A percentile compares a stretch with the other conserved stretches of the same genome.
Conservation (phyloP, 1,140 invertebrate species). For the Diachasmimorpha longicaudata region DNA sequence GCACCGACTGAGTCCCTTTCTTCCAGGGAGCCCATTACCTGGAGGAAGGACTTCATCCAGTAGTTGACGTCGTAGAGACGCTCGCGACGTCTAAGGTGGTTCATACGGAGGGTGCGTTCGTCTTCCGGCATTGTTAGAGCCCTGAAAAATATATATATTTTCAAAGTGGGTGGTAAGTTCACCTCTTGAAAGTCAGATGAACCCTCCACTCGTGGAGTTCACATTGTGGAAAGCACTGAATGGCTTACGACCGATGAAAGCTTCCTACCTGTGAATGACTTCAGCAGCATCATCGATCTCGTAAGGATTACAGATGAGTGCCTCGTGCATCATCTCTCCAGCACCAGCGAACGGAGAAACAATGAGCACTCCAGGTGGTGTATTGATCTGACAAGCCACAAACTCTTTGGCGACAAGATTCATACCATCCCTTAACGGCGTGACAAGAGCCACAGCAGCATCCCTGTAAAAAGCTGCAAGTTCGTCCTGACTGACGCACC, state of each 20-base stretch:
- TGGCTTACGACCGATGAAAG: neutral
- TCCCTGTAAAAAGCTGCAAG: slow-evolving; percentile 86
- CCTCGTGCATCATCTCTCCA: slow-evolving; percentile 90
- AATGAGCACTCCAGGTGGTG: slow-evolving; percentile 84
- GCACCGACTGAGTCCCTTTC: slow-evolving; percentile 80
- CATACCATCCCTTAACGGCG: slow-evolving; percentile 89
- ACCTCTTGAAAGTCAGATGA: too few species aligned
- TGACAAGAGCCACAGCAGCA: slow-evolving; percentile 84
- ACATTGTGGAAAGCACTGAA: too few species aligned
- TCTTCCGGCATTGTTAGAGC: slow-evolving; percentile 90
- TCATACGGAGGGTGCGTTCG: slow-evolving; percentile 86
- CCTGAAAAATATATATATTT: slow-evolving; percentile 50
- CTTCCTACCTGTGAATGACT: slow-evolving; percentile 75
- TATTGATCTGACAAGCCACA: slow-evolving; percentile 89
- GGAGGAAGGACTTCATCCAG: slow-evolving; percentile 88
- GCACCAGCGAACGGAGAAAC: slow-evolving; percentile 90
- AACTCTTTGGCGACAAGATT: slow-evolving; percentile 94
- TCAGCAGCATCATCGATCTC: slow-evolving; percentile 87
- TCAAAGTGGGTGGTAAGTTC: too few species aligned
- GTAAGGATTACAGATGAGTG: slow-evolving; percentile 88
- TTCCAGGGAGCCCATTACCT: slow-evolving; percentile 83
- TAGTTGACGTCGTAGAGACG: slow-evolving; percentile 84
- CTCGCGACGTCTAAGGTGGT: slow-evolving; percentile 80
- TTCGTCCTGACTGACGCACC: slow-evolving; percentile 84
- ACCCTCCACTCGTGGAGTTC: too few species aligned